These are phyloP conservation scores for Noturus placidus DNA, from an alignment of 2,113 vertebrate genomes.

Conservation along the genomic window DNA sequence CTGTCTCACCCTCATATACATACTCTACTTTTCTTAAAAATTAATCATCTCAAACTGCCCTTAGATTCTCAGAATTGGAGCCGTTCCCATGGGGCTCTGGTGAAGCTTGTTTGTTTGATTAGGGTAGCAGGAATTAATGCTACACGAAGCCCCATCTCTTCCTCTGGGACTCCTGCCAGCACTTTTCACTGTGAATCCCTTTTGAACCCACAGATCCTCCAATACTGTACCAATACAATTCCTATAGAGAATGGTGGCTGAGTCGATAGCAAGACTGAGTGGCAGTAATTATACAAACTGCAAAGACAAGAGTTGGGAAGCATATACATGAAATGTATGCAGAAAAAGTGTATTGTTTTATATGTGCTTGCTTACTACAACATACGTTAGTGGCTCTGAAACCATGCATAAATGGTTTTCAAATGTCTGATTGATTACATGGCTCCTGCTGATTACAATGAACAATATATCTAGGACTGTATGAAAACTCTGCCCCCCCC, in stretches of 20 bases:
- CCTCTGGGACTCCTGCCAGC: constrained; percentile 38
- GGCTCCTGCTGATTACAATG: background rate
- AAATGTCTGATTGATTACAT: background rate
- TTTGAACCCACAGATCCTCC: background rate
- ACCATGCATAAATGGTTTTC: background rate
- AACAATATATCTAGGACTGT: too few relatives aligned
- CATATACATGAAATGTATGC: background rate
- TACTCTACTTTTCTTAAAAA: background rate
- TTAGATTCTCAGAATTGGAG: background rate
- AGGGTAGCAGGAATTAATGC: background rate
- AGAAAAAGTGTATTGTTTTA: background rate
- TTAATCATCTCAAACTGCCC: background rate
- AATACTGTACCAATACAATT: too few relatives aligned
- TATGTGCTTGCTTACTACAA: background rate
- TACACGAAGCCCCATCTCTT: constrained; percentile 9
- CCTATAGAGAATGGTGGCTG: background rate
- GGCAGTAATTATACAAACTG: background rate
- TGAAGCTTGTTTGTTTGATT: background rate
- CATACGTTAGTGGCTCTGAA: background rate
- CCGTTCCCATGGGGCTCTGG: background rate
- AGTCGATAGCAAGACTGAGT: background rate
- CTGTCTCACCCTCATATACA: background rate
- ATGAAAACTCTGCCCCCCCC: background rate
- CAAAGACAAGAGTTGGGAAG: background rate
- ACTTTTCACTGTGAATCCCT: background rate